Evolutionary conservation across 2,797 vertebrate genomes (phyloP), one percentile per base, ranked within the genome.

Genomic region (Sebastes ruberrimus): DNA sequence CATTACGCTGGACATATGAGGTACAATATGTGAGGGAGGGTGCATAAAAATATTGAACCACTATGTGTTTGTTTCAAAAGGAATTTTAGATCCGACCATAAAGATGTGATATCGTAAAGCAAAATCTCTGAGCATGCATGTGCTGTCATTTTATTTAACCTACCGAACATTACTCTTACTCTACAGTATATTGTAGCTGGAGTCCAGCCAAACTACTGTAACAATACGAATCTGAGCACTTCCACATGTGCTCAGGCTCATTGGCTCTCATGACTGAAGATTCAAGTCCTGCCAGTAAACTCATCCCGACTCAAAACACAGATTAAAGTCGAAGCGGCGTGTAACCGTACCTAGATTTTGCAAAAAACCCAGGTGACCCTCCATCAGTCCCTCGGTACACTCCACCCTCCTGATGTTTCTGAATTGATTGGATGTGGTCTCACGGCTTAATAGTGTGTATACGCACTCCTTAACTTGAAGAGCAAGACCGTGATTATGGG

Each of bases 381-480:
- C 46, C 20, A 66, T 78, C 81, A 38, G 59, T 69, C 49, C 46
- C 72, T 82, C 55, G 7, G 49, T 55, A 28, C 27, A 35, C 80
- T 77, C 83, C 78, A 60, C 76, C 86, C 83, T 86, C 55, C 73
- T 60, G 62, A 82, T 76, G 72, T 75, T 69, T 78, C 76, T 35
- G 46, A 86, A 91, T 66, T 88, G 89, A 93, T 90, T 91, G 80
- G 75, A 81, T 89, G 88, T 77, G 86, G 91, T 86, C 78, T 53
- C 53, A 11, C 2, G 42, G 86, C 86, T 90, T 93, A 94, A 93
- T 94, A 90, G 53, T 76, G 85, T 90, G 76, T 88, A 88, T 84
- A 84, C 81, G 78, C 75, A 74, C 82, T 80, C 81, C 90, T 93
- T 92, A 79, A 93, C 92, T 92, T 90, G 71, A 86, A 87, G 70